Base-by-base conservation (phyloP, 2,888 invertebrate genomes). In the Dicyrtoma fusca region DNA sequence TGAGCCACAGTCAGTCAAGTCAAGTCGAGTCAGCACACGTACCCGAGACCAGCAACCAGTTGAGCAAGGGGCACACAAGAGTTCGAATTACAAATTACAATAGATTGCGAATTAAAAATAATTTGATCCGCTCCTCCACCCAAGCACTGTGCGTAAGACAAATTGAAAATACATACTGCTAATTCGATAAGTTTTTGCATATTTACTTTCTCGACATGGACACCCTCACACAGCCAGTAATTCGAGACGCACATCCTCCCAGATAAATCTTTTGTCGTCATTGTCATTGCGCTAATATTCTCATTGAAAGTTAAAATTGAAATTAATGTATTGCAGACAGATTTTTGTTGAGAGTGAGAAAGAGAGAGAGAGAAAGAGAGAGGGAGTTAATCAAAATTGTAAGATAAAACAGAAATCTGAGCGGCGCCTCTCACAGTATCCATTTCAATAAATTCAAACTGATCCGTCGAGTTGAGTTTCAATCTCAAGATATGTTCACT, bases 381-480 rank as follows among this genome's bases (percentile, higher is more conserved):
- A 49, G 4, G 13, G 14, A 53, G 53, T 19, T 17, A 21, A 53
- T 53, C 21, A 19, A 53, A 53, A n/a, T 19, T 53, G 53, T 19
- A 53, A 19, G 53, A 53, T n/a, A 59, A 34, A 26, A 25, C n/a
- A 26, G 25, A 26, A 34, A 59, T 19, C 26, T 25, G 17, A 42
- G 49, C 51, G 65, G 51, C 51, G 65, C 47, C 65, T 65, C 11
- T 49, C 49, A 19, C 47, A 45, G 13, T 63, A 17, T 65, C 65
- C 25, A 51, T 45, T 19, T 51, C 65, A 65, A 66, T 66, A 63
- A 63, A 63, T 63, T 63, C 23, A 45, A 66, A 53, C n/a, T 66
- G 61, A 61, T 55, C 26, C 25, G 17, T 59, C 26, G n/a, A 59
- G 34, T 25, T 59, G 26, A 59, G 8, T 59, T 26, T 26, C 14